Evolutionary conservation across 1,140 invertebrate genomes (phyloP).

Genomic region (Drosophila pandora): DNA sequence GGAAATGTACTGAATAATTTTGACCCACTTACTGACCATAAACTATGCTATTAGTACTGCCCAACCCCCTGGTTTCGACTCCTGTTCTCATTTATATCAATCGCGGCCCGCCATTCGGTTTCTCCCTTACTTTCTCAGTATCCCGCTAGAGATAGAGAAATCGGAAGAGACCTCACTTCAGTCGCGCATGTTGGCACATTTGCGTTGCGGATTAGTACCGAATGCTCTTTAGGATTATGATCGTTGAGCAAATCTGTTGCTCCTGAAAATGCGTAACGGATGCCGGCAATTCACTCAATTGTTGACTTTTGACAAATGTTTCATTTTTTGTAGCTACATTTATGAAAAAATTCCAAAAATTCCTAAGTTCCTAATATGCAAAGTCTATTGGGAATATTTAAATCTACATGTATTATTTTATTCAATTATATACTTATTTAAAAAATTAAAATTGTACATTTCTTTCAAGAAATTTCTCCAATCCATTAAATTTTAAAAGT

Average conservation of each 20-base stretch:
- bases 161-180: conserved; percentile 61
- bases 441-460: neutral
- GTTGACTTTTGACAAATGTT: conserved; percentile 72
- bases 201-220: conserved; percentile 82
- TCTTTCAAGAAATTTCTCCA: neutral
- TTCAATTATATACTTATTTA: no score
- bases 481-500: neutral
- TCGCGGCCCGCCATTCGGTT: conserved; percentile 17
- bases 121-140: conserved; percentile 21
- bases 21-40: conserved; percentile 69
- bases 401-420: neutral
- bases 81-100: conserved; percentile 34
- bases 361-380: neutral
- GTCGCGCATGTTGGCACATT: conserved; percentile 82
- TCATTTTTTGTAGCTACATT: conserved; percentile 31
- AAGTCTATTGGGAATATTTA: neutral
- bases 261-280: conserved; percentile 65
- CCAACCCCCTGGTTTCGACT: conserved; percentile 19
- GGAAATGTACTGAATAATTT: conserved; percentile 47
- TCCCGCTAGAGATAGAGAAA: conserved; percentile 7
- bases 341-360: neutral
- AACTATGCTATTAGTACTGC: conserved; percentile 61
- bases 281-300: conserved; percentile 39
- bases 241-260: conserved; percentile 84
- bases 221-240: conserved; percentile 80